Evolutionary conservation across 2,888 invertebrate genomes (phyloP).

Genomic region (Catocala sponsa): DNA sequence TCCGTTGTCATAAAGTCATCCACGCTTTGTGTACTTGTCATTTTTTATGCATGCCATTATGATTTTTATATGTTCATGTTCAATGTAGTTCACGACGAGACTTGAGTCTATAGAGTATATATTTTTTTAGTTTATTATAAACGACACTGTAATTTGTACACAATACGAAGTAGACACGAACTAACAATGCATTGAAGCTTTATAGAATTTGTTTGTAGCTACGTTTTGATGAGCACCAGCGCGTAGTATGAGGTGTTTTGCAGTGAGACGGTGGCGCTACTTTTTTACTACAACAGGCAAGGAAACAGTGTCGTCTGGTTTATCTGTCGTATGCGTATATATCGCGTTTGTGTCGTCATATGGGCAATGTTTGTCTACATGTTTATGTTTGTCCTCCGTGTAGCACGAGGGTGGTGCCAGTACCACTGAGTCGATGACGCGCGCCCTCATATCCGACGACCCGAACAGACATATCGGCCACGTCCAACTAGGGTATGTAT

Average conservation of each 20-base stretch:
- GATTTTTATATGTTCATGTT: constrained; percentile 74
- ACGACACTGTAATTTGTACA: constrained; percentile 76
- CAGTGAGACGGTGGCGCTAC: constrained; percentile 80
- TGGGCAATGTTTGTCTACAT: constrained; percentile 82
- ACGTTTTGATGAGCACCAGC: constrained; percentile 61
- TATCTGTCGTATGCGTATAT: constrained; percentile 54
- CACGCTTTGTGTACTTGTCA: constrained; percentile 71
- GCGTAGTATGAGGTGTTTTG: constrained; percentile 57
- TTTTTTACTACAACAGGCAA: constrained; percentile 87
- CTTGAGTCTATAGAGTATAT: constrained; percentile 57
- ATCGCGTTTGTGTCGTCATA: constrained; percentile 68
- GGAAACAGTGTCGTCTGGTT: constrained; percentile 54
- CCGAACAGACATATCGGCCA: constrained; percentile 96
- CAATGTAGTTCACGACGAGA: constrained; percentile 62
- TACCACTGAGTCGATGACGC: constrained; percentile 98
- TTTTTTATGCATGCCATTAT: constrained; percentile 81
- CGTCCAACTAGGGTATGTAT: constrained; percentile 98
- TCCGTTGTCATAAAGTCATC: constrained; percentile 53
- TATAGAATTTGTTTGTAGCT: constrained; percentile 64
- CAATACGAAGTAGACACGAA: constrained; percentile 73
- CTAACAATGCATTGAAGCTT: constrained; percentile 77
- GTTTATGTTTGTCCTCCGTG: constrained; percentile 89
- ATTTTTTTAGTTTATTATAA: constrained; percentile 59
- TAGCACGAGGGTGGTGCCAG: constrained; percentile 97
- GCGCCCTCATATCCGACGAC: constrained; percentile 98